phyloP scores from a whole-genome alignment of 2,888 invertebrate species.

The Drosophila limbata region DNA sequence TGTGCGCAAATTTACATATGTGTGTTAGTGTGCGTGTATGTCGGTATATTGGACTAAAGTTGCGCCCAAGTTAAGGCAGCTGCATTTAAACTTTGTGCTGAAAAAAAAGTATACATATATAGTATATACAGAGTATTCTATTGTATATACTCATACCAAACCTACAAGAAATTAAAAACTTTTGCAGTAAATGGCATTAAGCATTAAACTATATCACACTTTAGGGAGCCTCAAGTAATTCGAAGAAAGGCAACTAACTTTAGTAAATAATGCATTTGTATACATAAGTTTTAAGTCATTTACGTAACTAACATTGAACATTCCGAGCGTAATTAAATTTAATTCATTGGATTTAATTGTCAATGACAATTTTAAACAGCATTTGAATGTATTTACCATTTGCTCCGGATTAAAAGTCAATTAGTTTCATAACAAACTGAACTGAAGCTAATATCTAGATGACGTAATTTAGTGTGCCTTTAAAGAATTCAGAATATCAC shows the following conservation, averaged over 20 bases:
- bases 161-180: conserved; percentile 66
- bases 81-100: conserved; percentile 72
- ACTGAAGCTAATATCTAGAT: too few relatives aligned
- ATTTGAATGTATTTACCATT: not conserved
- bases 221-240: conserved; percentile 23
- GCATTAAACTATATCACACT: conserved; percentile 59
- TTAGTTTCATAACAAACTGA: not conserved
- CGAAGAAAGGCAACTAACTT: conserved; percentile 37
- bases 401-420: not conserved
- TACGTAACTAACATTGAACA: not conserved
- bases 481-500: not conserved
- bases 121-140: conserved; percentile 1
- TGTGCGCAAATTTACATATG: conserved; percentile 61
- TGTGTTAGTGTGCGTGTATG: conserved; percentile 17
- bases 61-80: conserved; percentile 71
- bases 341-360: not conserved
- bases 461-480: not conserved
- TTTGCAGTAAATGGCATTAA: conserved; percentile 60
- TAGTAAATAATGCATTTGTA: conserved; percentile 16
- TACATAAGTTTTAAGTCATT: conserved; percentile 11
- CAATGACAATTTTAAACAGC: not conserved
- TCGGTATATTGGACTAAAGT: conserved; percentile 48
- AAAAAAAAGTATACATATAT: conserved; percentile 9
- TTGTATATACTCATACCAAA: conserved; percentile 2
- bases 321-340: not conserved